Base-by-base conservation (phyloP, 2,888 invertebrate species). In the Eudasyphora cyanicolor region DNA sequence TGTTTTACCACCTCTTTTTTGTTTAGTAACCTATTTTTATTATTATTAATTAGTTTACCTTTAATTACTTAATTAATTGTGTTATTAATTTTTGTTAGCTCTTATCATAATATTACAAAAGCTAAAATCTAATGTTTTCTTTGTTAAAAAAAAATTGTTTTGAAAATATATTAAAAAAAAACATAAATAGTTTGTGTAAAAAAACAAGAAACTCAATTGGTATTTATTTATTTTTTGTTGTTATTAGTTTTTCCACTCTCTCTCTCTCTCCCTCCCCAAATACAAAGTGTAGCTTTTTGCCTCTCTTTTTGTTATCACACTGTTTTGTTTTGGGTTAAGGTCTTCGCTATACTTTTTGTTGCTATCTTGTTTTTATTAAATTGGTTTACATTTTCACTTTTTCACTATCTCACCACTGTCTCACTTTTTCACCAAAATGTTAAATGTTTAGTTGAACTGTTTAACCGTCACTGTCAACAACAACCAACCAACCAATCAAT, bases 181-280 rank as follows among this genome's bases (percentile, higher is more conserved):
- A 85, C 82, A 78, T 32, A 29, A 4, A 67, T 82, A 85, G 82
- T 82, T 85, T 83, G 79, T 83, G 82, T 79, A 81, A 81, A 81
- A 85, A 80, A 84, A 85, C 76, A 85, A 80, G 77, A 85, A 85
- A 84, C 77, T 79, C 73, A 49, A 82, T 84, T 86, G 82, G 85
- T 85, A 85, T 81, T 81, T 85, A 77, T 84, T 78, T 76, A 60
- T 71, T 82, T 67, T 51, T 10, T n/a, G n/a, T n/a, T n/a, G n/a
- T 64, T 21, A 17, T 64, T 64, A 35, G 64, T 64, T 64, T 54
- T 24, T 21, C 54, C 49, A 7, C 49, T 49, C 54, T 54, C 8
- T 24, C 12, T 24, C 54, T 24, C 54, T 54, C 27, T 24, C 51
- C 51, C 17, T 51, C 19, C 51, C 51, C 2, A 7, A n/a, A 51